Conservation (phyloP, 2,797 vertebrate species). For the Urocyon cinereoargenteus region DNA sequence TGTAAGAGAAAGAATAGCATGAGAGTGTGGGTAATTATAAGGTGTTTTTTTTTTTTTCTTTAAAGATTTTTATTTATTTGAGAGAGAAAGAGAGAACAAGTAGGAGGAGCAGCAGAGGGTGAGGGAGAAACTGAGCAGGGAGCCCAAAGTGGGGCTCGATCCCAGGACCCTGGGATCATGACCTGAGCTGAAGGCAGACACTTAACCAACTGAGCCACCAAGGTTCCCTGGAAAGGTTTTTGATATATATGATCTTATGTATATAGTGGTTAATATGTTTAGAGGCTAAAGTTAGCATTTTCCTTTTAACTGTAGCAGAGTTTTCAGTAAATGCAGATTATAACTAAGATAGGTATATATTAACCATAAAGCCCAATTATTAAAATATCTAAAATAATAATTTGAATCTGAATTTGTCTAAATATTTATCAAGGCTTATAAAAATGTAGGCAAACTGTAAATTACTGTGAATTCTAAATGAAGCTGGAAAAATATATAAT, state of each 20-base stretch:
- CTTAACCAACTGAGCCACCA: neutral
- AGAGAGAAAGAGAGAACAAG: neutral
- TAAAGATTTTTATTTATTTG: neutral
- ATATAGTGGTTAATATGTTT: no score
- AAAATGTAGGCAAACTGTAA: neutral
- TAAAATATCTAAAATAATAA: slow-evolving; percentile 8
- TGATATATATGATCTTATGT: no score
- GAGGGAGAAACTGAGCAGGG: neutral
- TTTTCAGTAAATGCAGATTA: slow-evolving; percentile 31
- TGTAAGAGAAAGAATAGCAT: neutral
- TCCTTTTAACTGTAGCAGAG: neutral
- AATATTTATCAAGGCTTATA: slow-evolving; percentile 48
- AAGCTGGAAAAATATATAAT: neutral
- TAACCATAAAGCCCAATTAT: slow-evolving; percentile 39
- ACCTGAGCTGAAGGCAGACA: neutral
- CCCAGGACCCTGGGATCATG: neutral
- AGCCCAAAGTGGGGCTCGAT: neutral
- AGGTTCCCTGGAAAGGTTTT: neutral
- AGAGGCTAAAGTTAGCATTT: neutral
- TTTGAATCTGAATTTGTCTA: slow-evolving; percentile 22
- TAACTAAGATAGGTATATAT: neutral
- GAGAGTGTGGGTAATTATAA: neutral
- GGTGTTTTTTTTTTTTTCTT: neutral
- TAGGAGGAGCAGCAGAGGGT: neutral
- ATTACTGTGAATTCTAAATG: slow-evolving; percentile 1